Conservation (phyloP, 1,140 invertebrate species). For the Cataglyphis hispanica region DNA sequence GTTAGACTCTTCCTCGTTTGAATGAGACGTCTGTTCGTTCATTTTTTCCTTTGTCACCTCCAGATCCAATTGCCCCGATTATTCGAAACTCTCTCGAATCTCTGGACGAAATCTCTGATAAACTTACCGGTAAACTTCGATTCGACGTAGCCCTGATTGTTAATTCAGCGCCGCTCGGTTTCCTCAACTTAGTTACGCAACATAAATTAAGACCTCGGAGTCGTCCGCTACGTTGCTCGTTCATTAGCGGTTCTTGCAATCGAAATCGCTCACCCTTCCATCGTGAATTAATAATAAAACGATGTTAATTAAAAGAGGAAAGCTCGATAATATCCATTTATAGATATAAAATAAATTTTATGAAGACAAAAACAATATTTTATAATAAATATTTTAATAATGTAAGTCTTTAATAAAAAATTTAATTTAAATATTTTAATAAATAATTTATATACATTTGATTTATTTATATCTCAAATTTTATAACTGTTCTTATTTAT, state of each 20-base stretch:
- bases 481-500: not conserved
- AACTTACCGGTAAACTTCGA: conserved; percentile 31
- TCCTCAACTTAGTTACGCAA: conserved; percentile 46
- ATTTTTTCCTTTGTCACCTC: not conserved
- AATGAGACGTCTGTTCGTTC: not conserved
- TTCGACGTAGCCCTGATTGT: conserved; percentile 47
- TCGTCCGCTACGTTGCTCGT: conserved; percentile 19
- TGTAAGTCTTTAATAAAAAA: not conserved
- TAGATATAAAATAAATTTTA: not conserved
- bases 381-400: not conserved
- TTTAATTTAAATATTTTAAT: too few species aligned
- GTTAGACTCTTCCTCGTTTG: not conserved
- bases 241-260: conserved; percentile 21
- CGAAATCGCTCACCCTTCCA: conserved; percentile 4
- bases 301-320: not conserved
- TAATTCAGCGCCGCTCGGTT: conserved; percentile 38
- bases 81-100: conserved; percentile 35
- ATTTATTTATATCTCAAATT: not conserved
- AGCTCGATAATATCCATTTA: not conserved
- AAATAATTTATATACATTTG: not conserved
- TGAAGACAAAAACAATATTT: too few species aligned
- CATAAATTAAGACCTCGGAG: conserved; percentile 50
- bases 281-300: conserved; percentile 17
- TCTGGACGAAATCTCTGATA: conserved; percentile 42
- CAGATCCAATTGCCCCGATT: conserved; percentile 6